Conservation (phyloP, 2,888 invertebrate genomes). For the Polymixis lichenea region DNA sequence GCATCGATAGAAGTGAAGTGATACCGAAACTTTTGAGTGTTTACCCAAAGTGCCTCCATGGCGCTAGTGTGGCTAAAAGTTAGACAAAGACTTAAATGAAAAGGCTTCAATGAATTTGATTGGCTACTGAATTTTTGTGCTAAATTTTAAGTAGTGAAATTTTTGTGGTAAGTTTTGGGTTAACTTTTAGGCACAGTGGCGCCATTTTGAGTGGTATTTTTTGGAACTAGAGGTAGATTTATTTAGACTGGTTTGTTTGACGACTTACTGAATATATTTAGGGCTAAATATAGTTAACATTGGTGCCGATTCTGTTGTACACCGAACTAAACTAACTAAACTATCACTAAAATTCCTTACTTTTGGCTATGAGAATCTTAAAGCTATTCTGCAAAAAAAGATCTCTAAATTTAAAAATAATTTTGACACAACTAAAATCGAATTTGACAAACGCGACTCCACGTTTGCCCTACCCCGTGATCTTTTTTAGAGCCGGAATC, state of each 20-base stretch:
- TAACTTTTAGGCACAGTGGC: conserved; percentile 45
- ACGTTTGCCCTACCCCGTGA: too few relatives aligned
- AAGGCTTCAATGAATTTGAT: conserved; percentile 33
- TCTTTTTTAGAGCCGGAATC: too few relatives aligned
- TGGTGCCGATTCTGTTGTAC: too few relatives aligned
- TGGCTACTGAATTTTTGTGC: conserved; percentile 37
- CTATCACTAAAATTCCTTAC: too few relatives aligned
- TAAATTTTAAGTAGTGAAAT: conserved; percentile 43
- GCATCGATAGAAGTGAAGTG: conserved; percentile 60
- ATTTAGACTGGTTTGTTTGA: neutral
- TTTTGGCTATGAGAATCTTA: too few relatives aligned
- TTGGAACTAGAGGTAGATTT: conserved; percentile 1
- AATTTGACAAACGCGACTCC: too few relatives aligned
- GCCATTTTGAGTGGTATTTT: conserved; percentile 17
- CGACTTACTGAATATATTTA: conserved; percentile 21
- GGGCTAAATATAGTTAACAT: conserved; percentile 8
- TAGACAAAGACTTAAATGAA: conserved; percentile 2
- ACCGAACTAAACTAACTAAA: too few relatives aligned
- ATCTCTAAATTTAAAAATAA: too few relatives aligned
- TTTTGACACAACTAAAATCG: too few relatives aligned
- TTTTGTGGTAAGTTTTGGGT: conserved; percentile 6
- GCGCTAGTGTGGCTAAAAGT: conserved; percentile 56
- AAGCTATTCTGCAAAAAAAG: too few relatives aligned
- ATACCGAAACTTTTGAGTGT: conserved; percentile 39
- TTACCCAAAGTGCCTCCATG: conserved; percentile 16